phyloP scores from a whole-genome alignment of 2,888 invertebrate genomes.

The Spisula solida region DNA sequence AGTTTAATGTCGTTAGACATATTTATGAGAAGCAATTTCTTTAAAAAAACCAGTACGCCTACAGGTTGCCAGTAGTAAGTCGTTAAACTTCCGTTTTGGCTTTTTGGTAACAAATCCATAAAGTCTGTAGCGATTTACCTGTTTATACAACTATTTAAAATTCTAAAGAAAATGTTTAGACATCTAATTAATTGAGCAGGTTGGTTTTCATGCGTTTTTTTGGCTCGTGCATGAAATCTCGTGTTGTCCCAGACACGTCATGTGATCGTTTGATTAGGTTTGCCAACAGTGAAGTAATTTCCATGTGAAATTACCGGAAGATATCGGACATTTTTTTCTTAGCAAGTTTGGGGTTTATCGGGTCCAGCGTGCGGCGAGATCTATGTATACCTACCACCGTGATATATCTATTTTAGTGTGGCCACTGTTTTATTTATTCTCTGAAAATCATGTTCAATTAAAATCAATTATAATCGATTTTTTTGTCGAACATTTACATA shows the following conservation, averaged over 20 bases:
- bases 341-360: not conserved
- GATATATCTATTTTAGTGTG: too few relatives aligned
- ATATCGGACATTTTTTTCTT: not conserved
- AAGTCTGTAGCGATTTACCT: not conserved
- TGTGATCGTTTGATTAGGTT: not conserved
- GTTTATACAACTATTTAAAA: slow-evolving; percentile 10
- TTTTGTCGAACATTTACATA: too few relatives aligned
- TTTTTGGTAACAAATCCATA: slow-evolving; percentile 19
- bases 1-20: slow-evolving; percentile 17
- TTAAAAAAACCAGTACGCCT: not conserved
- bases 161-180: slow-evolving; percentile 35
- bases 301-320: not conserved
- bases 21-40: not conserved
- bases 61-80: not conserved
- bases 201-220: slow-evolving; percentile 27
- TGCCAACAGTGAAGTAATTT: slow-evolving; percentile 10
- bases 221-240: not conserved
- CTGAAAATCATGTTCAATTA: too few relatives aligned
- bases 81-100: not conserved
- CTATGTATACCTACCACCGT: too few relatives aligned
- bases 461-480: too few relatives aligned
- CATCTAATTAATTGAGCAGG: slow-evolving; percentile 42
- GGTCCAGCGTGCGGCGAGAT: not conserved
- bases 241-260: slow-evolving; percentile 12
- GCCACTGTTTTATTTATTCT: not conserved